Evolutionary conservation across 2,797 vertebrate genomes (phyloP).

Genomic region (Pipistrellus kuhlii): DNA sequence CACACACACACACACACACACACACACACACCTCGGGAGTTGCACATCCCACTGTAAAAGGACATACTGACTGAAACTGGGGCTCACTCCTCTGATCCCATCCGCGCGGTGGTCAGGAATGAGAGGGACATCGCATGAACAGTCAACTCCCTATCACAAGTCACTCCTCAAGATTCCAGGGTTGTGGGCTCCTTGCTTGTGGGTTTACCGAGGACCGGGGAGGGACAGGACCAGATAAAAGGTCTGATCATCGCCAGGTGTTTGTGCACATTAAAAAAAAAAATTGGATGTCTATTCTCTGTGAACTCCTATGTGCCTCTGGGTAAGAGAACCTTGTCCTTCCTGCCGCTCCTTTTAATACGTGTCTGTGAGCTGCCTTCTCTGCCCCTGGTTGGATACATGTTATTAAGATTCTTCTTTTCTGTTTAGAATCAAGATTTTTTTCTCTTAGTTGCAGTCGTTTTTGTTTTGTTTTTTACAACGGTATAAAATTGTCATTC

Average conservation of each 20-base stretch:
- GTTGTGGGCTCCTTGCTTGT: not conserved
- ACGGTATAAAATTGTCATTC: conserved; percentile 16
- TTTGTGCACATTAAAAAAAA: not conserved
- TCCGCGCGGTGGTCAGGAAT: not conserved
- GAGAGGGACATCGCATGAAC: not conserved
- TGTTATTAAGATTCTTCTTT: not conserved
- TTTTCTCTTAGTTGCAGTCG: conserved; percentile 20
- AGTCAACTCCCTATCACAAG: not conserved
- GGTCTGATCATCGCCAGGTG: not conserved
- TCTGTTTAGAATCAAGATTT: not conserved
- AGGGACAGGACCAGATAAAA: not conserved
- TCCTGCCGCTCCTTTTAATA: not conserved
- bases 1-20: no score
- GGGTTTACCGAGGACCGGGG: not conserved
- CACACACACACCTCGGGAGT: not conserved
- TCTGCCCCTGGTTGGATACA: not conserved
- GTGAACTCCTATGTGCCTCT: not conserved
- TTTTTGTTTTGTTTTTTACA: conserved; percentile 41
- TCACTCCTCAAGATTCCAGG: not conserved
- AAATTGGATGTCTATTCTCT: not conserved
- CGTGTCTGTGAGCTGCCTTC: not conserved
- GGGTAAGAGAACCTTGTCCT: not conserved
- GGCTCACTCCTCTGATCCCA: not conserved
- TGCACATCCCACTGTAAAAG: not conserved
- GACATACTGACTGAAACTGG: not conserved